Evolutionary conservation across 1,140 invertebrate species (phyloP).

Genomic region (Zaprionus tsacasi): DNA sequence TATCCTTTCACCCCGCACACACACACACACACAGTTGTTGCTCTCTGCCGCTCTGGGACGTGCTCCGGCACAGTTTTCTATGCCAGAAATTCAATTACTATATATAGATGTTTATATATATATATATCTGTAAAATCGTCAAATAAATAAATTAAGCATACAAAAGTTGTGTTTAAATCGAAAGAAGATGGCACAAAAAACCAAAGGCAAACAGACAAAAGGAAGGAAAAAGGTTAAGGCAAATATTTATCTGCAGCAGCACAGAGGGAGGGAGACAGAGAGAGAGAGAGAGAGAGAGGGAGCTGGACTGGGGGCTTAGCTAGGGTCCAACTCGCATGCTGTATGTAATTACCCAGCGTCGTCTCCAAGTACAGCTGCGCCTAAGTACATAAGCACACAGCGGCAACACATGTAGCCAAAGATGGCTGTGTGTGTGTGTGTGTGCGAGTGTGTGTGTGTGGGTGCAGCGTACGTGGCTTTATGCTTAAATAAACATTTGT

Average conservation of each 20-base stretch:
- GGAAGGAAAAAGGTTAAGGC: slow-evolving; percentile 74
- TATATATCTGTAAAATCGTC: slow-evolving; percentile 71
- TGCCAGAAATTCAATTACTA: slow-evolving; percentile 69
- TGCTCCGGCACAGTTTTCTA: slow-evolving; percentile 20
- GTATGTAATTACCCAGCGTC: slow-evolving; percentile 75
- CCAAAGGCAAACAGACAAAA: slow-evolving; percentile 74
- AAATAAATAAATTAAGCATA: slow-evolving; percentile 78
- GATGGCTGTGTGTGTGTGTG: background rate
- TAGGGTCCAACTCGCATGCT: slow-evolving; percentile 43
- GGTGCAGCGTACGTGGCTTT: slow-evolving; percentile 69
- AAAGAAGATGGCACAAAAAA: slow-evolving; percentile 77
- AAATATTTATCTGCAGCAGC: slow-evolving; percentile 74
- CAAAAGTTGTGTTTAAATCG: slow-evolving; percentile 77
- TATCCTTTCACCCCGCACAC: slow-evolving; percentile 39
- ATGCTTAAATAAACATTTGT: slow-evolving; percentile 82
- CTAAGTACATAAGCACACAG: slow-evolving; percentile 68
- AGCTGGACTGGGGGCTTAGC: slow-evolving; percentile 16
- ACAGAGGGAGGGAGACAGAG: background rate
- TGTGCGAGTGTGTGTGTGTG: slow-evolving; percentile 22
- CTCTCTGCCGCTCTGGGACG: slow-evolving; percentile 36
- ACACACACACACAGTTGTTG: slow-evolving; percentile 22
- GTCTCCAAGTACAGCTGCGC: slow-evolving; percentile 76
- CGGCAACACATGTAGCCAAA: background rate
- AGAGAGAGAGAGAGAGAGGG: background rate
- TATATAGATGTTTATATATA: background rate